phyloP scores from a whole-genome alignment of 2,797 vertebrate genomes.

The Enteromius viviparus region DNA sequence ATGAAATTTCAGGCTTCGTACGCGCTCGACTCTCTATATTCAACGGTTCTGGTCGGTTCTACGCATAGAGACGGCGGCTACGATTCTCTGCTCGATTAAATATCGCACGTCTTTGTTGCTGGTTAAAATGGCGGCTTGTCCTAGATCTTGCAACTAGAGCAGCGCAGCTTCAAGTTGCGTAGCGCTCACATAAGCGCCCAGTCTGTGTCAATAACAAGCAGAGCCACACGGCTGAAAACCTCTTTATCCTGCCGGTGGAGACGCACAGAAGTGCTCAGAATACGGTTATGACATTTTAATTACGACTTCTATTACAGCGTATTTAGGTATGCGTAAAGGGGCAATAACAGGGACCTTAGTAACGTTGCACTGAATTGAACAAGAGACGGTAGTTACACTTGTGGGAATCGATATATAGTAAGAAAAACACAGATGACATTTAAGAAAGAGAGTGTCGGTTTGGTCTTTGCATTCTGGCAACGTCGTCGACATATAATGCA shows the following conservation, averaged over 20 bases:
- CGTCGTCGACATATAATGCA: conserved; percentile 43
- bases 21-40: not conserved
- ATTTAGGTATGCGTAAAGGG: conserved; percentile 35
- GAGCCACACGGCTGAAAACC: conserved; percentile 42
- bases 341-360: conserved; percentile 21
- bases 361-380: conserved; percentile 11
- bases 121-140: conserved; percentile 86
- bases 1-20: not conserved
- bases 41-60: not conserved
- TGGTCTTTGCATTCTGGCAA: not conserved
- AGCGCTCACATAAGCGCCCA: conserved; percentile 48
- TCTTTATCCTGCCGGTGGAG: not conserved
- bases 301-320: conserved; percentile 42
- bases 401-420: not conserved
- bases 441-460: not conserved
- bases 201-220: conserved; percentile 47
- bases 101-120: conserved; percentile 77
- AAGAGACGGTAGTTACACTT: conserved; percentile 6
- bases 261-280: not conserved
- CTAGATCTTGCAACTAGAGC: conserved; percentile 79
- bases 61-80: not conserved
- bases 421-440: not conserved
- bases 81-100: conserved; percentile 37
- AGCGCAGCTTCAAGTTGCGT: conserved; percentile 67
- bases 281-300: conserved; percentile 21